Percentiles rank a stretch among this genome's conserved stretches.
Conservation (phyloP, 2,113 vertebrate species). For the Herpailurus yagouaroundi region DNA sequence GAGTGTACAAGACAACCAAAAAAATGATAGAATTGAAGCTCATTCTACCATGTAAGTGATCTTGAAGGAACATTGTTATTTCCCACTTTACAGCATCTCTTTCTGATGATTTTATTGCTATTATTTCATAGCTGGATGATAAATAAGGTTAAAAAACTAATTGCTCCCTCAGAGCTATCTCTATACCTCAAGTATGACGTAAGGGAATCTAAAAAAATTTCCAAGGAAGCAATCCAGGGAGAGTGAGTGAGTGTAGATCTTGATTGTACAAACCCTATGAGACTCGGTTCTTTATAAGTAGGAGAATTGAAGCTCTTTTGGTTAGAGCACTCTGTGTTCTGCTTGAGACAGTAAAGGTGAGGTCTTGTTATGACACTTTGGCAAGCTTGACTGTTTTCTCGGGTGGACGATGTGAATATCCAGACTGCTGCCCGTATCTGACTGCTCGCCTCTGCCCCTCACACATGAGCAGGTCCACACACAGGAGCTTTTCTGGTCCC, state of each 20-base stretch:
- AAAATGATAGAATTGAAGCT: no score
- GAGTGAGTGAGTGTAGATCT: not conserved
- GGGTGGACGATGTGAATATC: not conserved
- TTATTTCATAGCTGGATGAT: not conserved
- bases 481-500: not conserved
- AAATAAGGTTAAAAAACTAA: not conserved
- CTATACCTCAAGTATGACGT: not conserved
- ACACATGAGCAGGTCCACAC: fast-evolving
- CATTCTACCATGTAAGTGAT: not conserved
- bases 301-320: not conserved
- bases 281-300: not conserved
- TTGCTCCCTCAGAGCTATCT: slow-evolving; percentile 52
- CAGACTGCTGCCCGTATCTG: not conserved
- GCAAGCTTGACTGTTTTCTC: not conserved
- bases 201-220: not conserved
- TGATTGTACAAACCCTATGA: not conserved
- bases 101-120: not conserved
- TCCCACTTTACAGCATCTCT: not conserved
- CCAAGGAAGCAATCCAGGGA: not conserved
- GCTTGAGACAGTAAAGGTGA: not conserved
- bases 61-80: not conserved
- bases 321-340: not conserved
- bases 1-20: not conserved
- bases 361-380: not conserved
- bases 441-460: not conserved